Conservation (phyloP, 2,888 invertebrate genomes). For the Lordiphosa fenestrarum region DNA sequence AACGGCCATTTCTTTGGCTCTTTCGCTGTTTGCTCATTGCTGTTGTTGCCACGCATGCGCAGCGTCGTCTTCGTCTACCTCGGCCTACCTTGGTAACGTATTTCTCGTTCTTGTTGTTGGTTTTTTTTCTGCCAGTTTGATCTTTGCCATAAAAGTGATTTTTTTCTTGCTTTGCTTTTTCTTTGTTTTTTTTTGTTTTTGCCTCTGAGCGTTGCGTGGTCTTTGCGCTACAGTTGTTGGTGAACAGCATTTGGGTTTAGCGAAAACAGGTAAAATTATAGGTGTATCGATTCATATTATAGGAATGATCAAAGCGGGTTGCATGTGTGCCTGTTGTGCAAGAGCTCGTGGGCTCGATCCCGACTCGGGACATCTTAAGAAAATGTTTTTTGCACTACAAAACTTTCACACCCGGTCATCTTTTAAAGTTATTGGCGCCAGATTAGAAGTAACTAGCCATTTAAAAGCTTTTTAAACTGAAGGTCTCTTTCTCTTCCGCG, state of each 20-base stretch:
- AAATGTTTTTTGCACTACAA: no score
- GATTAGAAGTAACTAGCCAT: no score
- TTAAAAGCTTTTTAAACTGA: no score
- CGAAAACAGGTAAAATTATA: no score
- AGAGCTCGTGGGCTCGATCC: no score
- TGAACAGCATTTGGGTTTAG: conserved; percentile 61
- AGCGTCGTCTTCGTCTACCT: conserved; percentile 29
- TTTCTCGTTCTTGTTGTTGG: conserved; percentile 48
- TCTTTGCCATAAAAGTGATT: conserved; percentile 73
- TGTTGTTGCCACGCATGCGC: conserved; percentile 56
- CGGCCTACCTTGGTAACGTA: conserved; percentile 72
- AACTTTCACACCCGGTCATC: no score
- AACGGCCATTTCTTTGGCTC: conserved; percentile 67
- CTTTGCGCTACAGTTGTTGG: conserved; percentile 64
- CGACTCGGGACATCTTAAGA: no score
- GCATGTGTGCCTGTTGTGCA: no score
- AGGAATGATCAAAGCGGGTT: no score
- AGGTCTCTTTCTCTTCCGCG: no score
- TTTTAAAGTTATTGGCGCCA: no score
- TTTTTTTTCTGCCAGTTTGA: conserved; percentile 60
- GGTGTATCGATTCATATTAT: no score
- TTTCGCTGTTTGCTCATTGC: conserved; percentile 18
- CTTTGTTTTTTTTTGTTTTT: conserved; percentile 46
- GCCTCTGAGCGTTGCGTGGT: conserved; percentile 56
- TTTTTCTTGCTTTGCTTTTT: conserved; percentile 45